phyloP scores from a whole-genome alignment of 2,888 invertebrate genomes.

The Strigamia crassipes region DNA sequence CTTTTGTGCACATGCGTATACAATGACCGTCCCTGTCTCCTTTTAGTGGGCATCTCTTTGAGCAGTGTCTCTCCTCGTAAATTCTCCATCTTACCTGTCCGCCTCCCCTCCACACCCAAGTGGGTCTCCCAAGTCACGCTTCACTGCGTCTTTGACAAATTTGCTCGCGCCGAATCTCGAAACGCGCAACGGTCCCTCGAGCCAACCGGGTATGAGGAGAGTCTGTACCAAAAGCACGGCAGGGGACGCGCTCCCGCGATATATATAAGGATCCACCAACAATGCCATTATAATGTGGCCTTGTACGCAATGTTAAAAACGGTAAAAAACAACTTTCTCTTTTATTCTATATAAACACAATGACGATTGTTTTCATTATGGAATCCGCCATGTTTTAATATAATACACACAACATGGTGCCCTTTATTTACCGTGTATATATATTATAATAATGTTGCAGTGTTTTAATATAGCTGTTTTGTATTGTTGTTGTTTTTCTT shows the following conservation, averaged over 20 bases:
- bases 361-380: not conserved
- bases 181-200: slow-evolving; percentile 40
- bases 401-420: too few species aligned
- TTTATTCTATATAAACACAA: too few species aligned
- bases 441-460: not conserved
- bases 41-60: slow-evolving; percentile 40
- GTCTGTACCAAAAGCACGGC: slow-evolving; percentile 18
- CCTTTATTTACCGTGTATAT: not conserved
- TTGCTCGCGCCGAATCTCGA: slow-evolving; percentile 42
- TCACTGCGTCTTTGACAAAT: slow-evolving; percentile 42
- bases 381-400: not conserved
- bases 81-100: slow-evolving; percentile 42
- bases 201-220: slow-evolving; percentile 8
- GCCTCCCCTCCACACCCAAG: slow-evolving; percentile 42
- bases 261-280: not conserved
- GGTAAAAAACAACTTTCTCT: too few species aligned
- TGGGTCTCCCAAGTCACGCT: slow-evolving; percentile 42
- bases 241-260: slow-evolving; percentile 13
- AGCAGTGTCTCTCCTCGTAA: slow-evolving; percentile 25
- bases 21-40: slow-evolving; percentile 42
- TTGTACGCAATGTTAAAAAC: slow-evolving; percentile 1
- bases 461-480: not conserved
- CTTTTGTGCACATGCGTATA: slow-evolving; percentile 38
- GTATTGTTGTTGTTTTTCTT: slow-evolving; percentile 20
- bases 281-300: not conserved